Percentiles rank a stretch among this genome's conserved stretches.
phyloP scores from a whole-genome alignment of 2,888 invertebrate genomes.

The Dryocosmus kuriphilus region DNA sequence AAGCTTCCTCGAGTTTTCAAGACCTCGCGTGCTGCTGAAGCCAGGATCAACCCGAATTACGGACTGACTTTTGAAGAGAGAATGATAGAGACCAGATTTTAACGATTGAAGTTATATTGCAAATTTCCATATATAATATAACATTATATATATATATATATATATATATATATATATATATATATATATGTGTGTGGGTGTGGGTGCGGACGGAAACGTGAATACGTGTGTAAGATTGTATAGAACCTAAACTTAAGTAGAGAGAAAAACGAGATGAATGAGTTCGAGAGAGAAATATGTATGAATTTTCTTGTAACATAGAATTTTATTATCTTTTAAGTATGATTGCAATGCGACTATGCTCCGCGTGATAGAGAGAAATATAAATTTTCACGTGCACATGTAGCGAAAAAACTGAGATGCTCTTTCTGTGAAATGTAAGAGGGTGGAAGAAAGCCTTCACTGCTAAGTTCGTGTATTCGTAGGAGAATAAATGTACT shows the following conservation, averaged over 20 bases:
- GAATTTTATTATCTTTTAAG: constrained; percentile 68
- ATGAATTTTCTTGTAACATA: constrained; percentile 69
- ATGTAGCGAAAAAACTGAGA: constrained; percentile 42
- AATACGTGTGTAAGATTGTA: constrained; percentile 70
- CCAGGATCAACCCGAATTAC: constrained; percentile 47
- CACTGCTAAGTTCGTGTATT: constrained; percentile 58
- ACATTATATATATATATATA: constrained; percentile 44
- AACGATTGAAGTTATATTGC: constrained; percentile 62
- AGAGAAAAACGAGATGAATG: constrained; percentile 48
- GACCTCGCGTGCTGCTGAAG: constrained; percentile 21
- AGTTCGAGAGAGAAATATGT: constrained; percentile 50
- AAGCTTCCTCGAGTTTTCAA: constrained; percentile 13
- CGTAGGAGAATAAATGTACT: constrained; percentile 42
- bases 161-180: too few species aligned
- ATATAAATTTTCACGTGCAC: constrained; percentile 45
- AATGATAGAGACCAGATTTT: constrained; percentile 54
- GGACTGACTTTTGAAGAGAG: constrained; percentile 48
- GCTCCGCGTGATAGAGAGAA: constrained; percentile 28
- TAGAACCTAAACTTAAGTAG: constrained; percentile 68
- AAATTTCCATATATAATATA: constrained; percentile 56
- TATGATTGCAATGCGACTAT: constrained; percentile 54
- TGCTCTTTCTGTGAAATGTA: constrained; percentile 45
- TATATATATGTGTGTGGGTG: constrained; percentile 35
- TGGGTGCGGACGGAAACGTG: constrained; percentile 58
- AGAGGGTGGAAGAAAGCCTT: constrained; percentile 46